A percentile compares a stretch with the other conserved stretches of the same genome.
Evolutionary conservation across 2,113 vertebrate genomes (phyloP).

Genomic region (Phycodurus eques): DNA sequence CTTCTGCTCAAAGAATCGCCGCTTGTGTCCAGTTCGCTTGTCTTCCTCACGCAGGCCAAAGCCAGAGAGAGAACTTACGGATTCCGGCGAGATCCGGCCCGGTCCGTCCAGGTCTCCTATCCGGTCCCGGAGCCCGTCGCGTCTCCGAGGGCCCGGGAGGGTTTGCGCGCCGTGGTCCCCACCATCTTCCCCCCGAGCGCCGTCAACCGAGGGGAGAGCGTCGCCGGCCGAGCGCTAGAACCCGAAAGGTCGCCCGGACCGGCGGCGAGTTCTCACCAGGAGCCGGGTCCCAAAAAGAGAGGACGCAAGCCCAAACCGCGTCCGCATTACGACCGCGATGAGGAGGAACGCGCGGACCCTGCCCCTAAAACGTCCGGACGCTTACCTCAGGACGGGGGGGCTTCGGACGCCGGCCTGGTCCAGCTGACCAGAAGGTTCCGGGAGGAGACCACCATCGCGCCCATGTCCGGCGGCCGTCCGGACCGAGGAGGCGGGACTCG

Average conservation of each 20-base stretch:
- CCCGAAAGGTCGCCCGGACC: conserved; percentile 53
- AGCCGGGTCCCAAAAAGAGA: conserved; percentile 79
- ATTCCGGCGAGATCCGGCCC: conserved; percentile 83
- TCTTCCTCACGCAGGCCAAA: conserved; percentile 67
- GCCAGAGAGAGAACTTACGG: conserved; percentile 90
- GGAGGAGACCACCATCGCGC: conserved; percentile 64
- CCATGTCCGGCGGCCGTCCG: conserved; percentile 53
- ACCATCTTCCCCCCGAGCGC: conserved; percentile 77
- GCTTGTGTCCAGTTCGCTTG: not conserved
- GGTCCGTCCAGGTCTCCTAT: conserved; percentile 85
- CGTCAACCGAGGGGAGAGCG: conserved; percentile 78
- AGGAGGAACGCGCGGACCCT: conserved; percentile 55
- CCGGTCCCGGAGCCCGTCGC: conserved; percentile 83
- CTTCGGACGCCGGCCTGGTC: conserved; percentile 76
- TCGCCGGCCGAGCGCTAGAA: conserved; percentile 59
- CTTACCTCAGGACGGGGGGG: conserved; percentile 43
- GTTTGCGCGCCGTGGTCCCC: conserved; percentile 86
- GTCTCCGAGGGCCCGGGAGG: conserved; percentile 88
- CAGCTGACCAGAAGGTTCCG: conserved; percentile 85
- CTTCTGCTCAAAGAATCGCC: not conserved
- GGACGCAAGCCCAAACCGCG: conserved; percentile 82
- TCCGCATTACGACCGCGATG: conserved; percentile 65
- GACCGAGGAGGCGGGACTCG: not conserved
- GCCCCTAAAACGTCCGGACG: conserved; percentile 39
- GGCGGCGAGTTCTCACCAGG: conserved; percentile 16